These are phyloP conservation scores for Leptinotarsa tumamoca DNA, from an alignment of 2,888 invertebrate species.

Conservation along the genomic window DNA sequence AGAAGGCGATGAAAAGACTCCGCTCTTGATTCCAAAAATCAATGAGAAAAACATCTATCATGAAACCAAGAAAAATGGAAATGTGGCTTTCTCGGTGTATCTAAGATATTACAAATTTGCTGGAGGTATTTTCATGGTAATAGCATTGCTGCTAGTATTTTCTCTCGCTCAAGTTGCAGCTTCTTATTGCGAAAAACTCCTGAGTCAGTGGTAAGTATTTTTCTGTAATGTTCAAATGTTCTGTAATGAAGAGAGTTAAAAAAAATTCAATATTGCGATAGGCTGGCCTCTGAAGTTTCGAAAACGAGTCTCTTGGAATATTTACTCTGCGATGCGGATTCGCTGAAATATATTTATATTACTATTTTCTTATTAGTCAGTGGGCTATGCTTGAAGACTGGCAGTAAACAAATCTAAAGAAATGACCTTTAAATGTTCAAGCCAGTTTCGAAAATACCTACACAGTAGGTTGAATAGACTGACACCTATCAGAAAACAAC, in stretches of 20 bases:
- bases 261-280: background rate
- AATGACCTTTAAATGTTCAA: too few species aligned
- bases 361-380: too few species aligned
- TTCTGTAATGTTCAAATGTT: background rate
- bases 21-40: background rate
- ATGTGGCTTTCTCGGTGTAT: background rate
- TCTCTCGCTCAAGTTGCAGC: background rate
- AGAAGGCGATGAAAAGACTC: background rate
- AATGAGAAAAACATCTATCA: background rate
- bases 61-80: background rate
- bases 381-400: too few species aligned
- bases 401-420: too few species aligned
- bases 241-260: accelerated
- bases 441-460: too few species aligned
- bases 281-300: slow-evolving; percentile 49
- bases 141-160: background rate
- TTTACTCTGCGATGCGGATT: background rate
- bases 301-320: background rate
- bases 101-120: background rate
- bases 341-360: too few species aligned
- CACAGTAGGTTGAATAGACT: too few species aligned
- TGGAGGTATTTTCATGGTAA: background rate
- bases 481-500: too few species aligned
- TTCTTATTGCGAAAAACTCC: background rate
- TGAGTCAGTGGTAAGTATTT: background rate